A percentile compares a stretch with the other conserved stretches of the same genome.
These are phyloP conservation scores for Aplochiton taeniatus DNA, from an alignment of 2,797 vertebrate genomes.

Conservation along the genomic window DNA sequence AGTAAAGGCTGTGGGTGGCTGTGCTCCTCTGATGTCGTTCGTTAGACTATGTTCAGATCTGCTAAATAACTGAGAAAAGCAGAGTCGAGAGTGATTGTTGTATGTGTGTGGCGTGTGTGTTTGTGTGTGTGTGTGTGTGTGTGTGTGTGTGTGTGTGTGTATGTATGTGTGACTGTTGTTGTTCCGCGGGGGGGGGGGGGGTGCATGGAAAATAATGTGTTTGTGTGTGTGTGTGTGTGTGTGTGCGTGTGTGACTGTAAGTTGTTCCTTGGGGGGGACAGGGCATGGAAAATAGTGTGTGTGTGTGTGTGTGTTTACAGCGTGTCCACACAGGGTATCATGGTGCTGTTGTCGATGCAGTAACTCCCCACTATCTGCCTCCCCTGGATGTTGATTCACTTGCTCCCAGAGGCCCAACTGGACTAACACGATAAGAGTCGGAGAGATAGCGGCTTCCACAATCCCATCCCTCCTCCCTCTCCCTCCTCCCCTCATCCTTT, in stretches of 20 bases:
- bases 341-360: slow-evolving; percentile 50
- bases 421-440: slow-evolving; percentile 68
- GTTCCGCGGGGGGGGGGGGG: slow-evolving; percentile 44
- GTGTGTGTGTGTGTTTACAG: too few relatives aligned
- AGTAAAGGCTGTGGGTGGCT: too few relatives aligned
- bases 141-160: slow-evolving; percentile 17
- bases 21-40: too few relatives aligned
- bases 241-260: slow-evolving; percentile 26
- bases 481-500: slow-evolving; percentile 25
- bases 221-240: too few relatives aligned
- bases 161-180: slow-evolving; percentile 32
- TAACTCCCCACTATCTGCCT: slow-evolving; percentile 51
- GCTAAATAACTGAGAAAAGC: too few relatives aligned
- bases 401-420: slow-evolving; percentile 52
- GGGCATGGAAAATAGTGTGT: slow-evolving; percentile 58
- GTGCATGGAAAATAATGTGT: slow-evolving; percentile 59
- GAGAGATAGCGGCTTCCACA: slow-evolving; percentile 36
- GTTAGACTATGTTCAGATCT: too few relatives aligned
- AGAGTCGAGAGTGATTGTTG: slow-evolving; percentile 36
- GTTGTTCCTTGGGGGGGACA: slow-evolving; percentile 48
- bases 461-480: slow-evolving; percentile 16
- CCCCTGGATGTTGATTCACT: slow-evolving; percentile 41
- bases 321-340: slow-evolving; percentile 11
- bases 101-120: slow-evolving; percentile 18
- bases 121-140: slow-evolving; percentile 17